phyloP scores from a whole-genome alignment of 2,888 invertebrate species.

The Xanthorhoe spadicearia region DNA sequence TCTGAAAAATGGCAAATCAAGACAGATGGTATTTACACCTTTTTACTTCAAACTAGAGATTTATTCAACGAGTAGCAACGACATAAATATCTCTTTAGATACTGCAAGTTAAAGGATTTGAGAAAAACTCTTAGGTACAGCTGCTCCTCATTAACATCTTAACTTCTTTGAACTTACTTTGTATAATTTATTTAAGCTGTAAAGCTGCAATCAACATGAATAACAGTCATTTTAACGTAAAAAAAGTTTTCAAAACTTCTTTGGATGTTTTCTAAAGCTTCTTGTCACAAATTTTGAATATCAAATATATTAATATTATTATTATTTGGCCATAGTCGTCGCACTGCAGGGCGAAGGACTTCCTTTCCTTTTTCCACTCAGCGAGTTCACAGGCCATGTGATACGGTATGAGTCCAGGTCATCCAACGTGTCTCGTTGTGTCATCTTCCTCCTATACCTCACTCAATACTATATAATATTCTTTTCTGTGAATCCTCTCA shows the following conservation, averaged over 20 bases:
- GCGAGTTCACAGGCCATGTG: no score
- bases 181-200: background rate
- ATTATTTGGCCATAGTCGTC: no score
- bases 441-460: no score
- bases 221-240: background rate
- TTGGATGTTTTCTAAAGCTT: no score
- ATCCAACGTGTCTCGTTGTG: no score
- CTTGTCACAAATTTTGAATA: no score
- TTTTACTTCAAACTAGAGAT: constrained; percentile 14
- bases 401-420: no score
- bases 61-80: constrained; percentile 14
- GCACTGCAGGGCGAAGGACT: no score
- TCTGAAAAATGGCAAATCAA: constrained; percentile 5
- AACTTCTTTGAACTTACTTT: background rate
- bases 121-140: constrained; percentile 7
- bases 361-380: no score
- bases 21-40: constrained; percentile 18
- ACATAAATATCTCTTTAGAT: constrained; percentile 8
- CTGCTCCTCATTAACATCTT: constrained; percentile 14
- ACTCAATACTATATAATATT: no score
- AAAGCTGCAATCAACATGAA: background rate
- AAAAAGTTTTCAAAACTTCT: background rate
- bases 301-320: no score
- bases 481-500: no score
- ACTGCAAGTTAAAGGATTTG: constrained; percentile 1